Base-by-base conservation (phyloP, 2,797 vertebrate genomes). In the Melanotaenia pygmaea region DNA sequence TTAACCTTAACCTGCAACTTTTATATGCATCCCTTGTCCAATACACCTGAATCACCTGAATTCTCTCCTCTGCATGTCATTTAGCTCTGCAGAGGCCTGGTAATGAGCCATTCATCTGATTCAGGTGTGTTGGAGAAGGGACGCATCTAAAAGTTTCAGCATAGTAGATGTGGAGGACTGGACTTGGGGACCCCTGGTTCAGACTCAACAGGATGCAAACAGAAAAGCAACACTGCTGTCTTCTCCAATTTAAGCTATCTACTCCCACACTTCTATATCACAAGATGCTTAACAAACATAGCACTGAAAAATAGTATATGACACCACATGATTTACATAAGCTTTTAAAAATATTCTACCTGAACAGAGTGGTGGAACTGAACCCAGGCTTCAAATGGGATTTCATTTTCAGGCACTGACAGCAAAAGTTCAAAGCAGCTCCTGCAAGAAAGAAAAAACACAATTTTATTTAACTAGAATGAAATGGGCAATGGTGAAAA, bases 371-470 rank as follows among this genome's bases (percentile, higher is more conserved):
- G 95, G 91, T 97, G 96, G 81, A 99, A 97, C 76, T 95, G 96
- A 86, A 97, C 89, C 96, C 97, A 98, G 67, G 95, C 94, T 85
- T 99, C 97, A 84, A 91, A 93, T 0, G 97, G 95, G 82, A 99
- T 95, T 83, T 98, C 97, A 92, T 95, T 96, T 92, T 98, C 97
- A 94, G 97, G 95, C 91, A 99, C 95, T 71, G 97, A 98, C 86
- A 99, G 94, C 77, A 99, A 89, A 86, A 99, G 93, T 87, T 99
- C 98, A 94, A 99, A 99, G 93, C 98, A 99, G 92, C 98, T 99
- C 96, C 98, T 99, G 88, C 45, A 93, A 90, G 59, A 73, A 64
- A 79, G 12, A 70, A 59, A 67, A 80, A 61, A 5, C 18, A 30
- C 18, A 30, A 2, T 22, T 61, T 64, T 16, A 65, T 43, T 53